phyloP scores from a whole-genome alignment of 2,113 vertebrate genomes.

The Atrichornis clamosus region DNA sequence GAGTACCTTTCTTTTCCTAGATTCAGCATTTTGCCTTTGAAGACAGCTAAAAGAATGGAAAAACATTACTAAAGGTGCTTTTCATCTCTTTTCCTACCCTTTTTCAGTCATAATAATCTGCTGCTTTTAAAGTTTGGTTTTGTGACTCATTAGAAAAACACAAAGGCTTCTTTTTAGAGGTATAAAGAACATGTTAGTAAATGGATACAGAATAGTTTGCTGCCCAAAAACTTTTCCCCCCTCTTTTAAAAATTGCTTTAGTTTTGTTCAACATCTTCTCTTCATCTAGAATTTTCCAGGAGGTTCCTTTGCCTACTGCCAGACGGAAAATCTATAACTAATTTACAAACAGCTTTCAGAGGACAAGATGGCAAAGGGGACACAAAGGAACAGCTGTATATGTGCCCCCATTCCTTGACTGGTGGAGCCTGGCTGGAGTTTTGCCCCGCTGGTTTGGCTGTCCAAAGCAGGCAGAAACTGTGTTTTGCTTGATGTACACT shows the following conservation, averaged over 20 bases:
- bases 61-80: background rate
- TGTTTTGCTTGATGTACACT: background rate
- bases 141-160: background rate
- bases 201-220: background rate
- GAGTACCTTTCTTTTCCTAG: background rate
- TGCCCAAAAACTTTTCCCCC: background rate
- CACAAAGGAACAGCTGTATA: background rate
- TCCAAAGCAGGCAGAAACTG: background rate
- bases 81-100: background rate
- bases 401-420: background rate
- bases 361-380: background rate
- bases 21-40: background rate
- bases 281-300: background rate
- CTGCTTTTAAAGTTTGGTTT: background rate
- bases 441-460: background rate
- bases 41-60: background rate
- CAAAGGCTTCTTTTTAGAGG: background rate
- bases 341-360: conserved; percentile 22
- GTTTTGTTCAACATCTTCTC: background rate
- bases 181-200: background rate
- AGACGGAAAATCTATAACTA: conserved; percentile 28
- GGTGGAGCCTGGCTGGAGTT: background rate
- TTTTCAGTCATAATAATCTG: background rate
- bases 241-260: background rate
- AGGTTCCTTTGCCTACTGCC: background rate